Conservation (phyloP, 2,888 invertebrate genomes). For the Drosophila quinaria region DNA sequence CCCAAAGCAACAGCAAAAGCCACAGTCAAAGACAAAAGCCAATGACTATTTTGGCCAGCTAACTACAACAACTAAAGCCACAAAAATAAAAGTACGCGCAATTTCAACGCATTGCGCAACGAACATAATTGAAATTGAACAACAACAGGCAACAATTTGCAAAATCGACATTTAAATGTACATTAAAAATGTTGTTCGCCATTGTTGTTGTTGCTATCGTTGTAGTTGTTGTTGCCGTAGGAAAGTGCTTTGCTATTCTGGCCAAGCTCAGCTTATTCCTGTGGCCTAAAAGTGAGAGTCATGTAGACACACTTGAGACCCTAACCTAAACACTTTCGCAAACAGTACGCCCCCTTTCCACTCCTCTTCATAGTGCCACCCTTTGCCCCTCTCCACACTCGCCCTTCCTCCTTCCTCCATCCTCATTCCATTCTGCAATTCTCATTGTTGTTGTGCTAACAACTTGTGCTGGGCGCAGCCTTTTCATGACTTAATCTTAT, state of each 20-base stretch:
- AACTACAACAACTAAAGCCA: constrained; percentile 24
- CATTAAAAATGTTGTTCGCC: constrained; percentile 60
- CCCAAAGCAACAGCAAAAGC: constrained; percentile 37
- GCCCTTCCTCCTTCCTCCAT: background rate
- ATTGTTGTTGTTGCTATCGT: constrained; percentile 32
- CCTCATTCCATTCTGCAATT: background rate
- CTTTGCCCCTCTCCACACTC: background rate
- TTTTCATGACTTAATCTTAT: constrained; percentile 79
- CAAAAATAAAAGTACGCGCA: constrained; percentile 64
- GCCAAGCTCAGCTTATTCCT: constrained; percentile 26
- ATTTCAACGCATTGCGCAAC: constrained; percentile 78
- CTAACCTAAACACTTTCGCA: constrained; percentile 72
- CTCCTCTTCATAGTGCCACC: background rate
- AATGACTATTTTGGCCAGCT: constrained; percentile 65
- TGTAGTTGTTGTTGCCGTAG: constrained; percentile 25
- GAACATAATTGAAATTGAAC: constrained; percentile 71
- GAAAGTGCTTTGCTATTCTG: constrained; percentile 63
- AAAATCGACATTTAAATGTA: constrained; percentile 78
- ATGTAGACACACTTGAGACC: constrained; percentile 79
- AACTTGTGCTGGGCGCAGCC: constrained; percentile 59
- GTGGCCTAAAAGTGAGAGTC: constrained; percentile 72
- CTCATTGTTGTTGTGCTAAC: constrained; percentile 60
- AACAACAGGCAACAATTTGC: constrained; percentile 71
- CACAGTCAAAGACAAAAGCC: constrained; percentile 55
- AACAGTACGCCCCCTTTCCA: constrained; percentile 28